Base-by-base conservation (phyloP, 1,140 invertebrate genomes). In the Leptinotarsa undecemlineata region DNA sequence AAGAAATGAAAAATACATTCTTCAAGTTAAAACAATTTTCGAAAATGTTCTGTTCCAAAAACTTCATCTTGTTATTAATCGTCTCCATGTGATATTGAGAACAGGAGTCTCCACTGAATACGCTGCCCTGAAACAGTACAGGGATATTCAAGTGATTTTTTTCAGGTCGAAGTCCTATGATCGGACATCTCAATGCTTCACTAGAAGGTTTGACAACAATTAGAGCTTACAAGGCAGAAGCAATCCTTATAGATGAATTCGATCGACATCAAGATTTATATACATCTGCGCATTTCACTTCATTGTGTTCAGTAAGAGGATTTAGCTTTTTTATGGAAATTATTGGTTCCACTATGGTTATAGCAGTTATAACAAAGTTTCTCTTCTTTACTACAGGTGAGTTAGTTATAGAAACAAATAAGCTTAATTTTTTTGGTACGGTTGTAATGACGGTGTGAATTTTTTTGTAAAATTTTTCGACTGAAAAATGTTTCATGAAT, bases 141-240 rank as follows among this genome's bases (percentile, higher is more conserved):
- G 8, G 8, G 33, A 33, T 33, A 11, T 1, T 8, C 6, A 33
- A 11, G 6, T 17, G 13, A 5, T 57, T 2, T 57, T 57, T 75
- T 79, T 74, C 70, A 83, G 82, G 78, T 72, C 85, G 89, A 47
- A 89, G 88, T 79, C 92, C 93, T 14, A 88, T 94, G 1, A 92
- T 92, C 79, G 90, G 88, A 14, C 92, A 93, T 76, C 82, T 94
- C 2, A 91, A 88, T 75, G 88, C 91, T 48, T 89, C 90, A 1
- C 79, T 93, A 0, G 89, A 92, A 84, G 92, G 92, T 13, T 86
- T 99, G 42, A 89, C 93, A 1, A 98, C 96, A 0, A 96, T 99
- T 69, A 88, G 96, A 74, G 95, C 96, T 0, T 96, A 94, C 79
- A 88, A 89, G 42, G 92, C 92, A 0, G 90, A 96, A 84, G 87